Evolutionary conservation across 2,113 vertebrate genomes (phyloP).

Genomic region (Callocephalon fimbriatum): DNA sequence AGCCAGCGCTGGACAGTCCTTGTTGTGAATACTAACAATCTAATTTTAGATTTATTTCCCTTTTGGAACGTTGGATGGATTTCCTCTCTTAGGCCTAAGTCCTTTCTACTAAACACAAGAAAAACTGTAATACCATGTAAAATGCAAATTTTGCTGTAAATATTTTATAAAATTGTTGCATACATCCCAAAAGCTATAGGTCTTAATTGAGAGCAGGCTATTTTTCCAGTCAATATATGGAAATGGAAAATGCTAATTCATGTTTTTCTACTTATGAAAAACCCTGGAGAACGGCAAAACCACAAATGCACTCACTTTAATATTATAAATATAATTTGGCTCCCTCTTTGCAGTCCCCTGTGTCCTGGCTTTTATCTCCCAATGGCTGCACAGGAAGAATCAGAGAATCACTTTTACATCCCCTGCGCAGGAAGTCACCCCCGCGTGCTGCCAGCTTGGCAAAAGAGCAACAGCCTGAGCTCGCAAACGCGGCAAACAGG

Average conservation of each 20-base stretch:
- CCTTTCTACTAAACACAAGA: constrained; percentile 77
- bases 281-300: constrained; percentile 83
- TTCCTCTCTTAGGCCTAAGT: constrained; percentile 67
- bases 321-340: constrained; percentile 90
- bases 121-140: constrained; percentile 81
- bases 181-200: constrained; percentile 86
- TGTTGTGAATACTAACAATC: constrained; percentile 31
- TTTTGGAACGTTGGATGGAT: constrained; percentile 35
- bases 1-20: constrained; percentile 30
- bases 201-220: constrained; percentile 88
- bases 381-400: constrained; percentile 77
- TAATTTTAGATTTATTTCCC: constrained; percentile 54
- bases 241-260: constrained; percentile 90
- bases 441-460: constrained; percentile 72
- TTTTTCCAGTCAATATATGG: constrained; percentile 89
- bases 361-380: constrained; percentile 84
- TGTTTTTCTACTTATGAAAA: constrained; percentile 87
- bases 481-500: constrained; percentile 43
- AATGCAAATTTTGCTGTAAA: constrained; percentile 87
- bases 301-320: constrained; percentile 87
- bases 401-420: constrained; percentile 73
- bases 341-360: constrained; percentile 80
- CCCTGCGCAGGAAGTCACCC: constrained; percentile 72
- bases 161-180: constrained; percentile 89
- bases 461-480: constrained; percentile 60